A percentile compares a stretch with the other conserved stretches of the same genome.
These are phyloP conservation scores for Archips crataeganus DNA, from an alignment of 2,888 invertebrate genomes.

Conservation along the genomic window DNA sequence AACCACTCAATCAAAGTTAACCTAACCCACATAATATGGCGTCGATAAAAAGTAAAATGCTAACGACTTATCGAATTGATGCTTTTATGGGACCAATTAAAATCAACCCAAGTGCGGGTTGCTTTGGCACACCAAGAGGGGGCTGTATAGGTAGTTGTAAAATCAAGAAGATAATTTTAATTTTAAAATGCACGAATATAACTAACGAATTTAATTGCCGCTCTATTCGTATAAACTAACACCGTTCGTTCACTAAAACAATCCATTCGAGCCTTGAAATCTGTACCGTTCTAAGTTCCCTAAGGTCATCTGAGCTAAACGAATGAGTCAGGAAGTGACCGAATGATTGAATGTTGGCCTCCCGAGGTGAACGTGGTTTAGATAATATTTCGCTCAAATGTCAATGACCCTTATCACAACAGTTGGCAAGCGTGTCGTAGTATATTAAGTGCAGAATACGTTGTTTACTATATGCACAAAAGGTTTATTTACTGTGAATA, in stretches of 20 bases:
- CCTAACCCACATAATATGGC: slow-evolving; percentile 21
- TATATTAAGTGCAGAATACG: too few species aligned
- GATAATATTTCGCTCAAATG: slow-evolving; percentile 27
- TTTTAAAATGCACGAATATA: too few species aligned
- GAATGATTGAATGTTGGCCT: slow-evolving; percentile 26
- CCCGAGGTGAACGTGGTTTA: slow-evolving; percentile 7
- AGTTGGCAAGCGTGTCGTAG: background rate
- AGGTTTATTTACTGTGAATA: too few species aligned
- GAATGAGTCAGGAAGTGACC: slow-evolving; percentile 36
- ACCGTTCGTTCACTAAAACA: background rate
- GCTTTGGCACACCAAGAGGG: slow-evolving; percentile 4
- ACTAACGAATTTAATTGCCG: too few species aligned
- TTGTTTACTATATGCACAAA: background rate
- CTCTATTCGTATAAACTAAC: too few species aligned
- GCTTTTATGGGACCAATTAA: slow-evolving; percentile 52
- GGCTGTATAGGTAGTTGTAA: too few species aligned
- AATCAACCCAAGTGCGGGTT: slow-evolving; percentile 23
- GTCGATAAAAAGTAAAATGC: slow-evolving; percentile 53
- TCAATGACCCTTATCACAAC: slow-evolving; percentile 15
- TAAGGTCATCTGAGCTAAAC: slow-evolving; percentile 18
- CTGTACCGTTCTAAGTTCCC: slow-evolving; percentile 11
- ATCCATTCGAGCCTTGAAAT: background rate
- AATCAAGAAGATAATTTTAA: too few species aligned
- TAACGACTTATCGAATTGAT: slow-evolving; percentile 60
- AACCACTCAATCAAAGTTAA: background rate